phyloP scores from a whole-genome alignment of 2,113 vertebrate genomes.

The Esox niger region DNA sequence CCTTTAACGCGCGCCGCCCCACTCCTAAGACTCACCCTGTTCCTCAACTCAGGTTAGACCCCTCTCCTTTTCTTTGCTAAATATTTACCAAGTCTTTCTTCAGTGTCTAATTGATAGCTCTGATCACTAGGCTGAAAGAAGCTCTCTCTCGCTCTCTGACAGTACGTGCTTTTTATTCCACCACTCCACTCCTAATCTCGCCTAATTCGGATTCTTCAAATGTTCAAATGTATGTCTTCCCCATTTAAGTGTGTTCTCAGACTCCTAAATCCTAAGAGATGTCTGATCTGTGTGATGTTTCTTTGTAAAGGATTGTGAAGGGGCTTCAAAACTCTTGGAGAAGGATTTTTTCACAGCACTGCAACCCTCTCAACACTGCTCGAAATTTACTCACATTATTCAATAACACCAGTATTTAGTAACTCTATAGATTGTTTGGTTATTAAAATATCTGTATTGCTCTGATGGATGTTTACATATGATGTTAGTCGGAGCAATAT shows the following conservation, averaged over 20 bases:
- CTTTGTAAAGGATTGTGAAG: background rate
- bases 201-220: slow-evolving; percentile 51
- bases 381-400: background rate
- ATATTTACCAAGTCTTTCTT: slow-evolving; percentile 67
- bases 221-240: slow-evolving; percentile 31
- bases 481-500: slow-evolving; percentile 41
- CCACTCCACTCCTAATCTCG: slow-evolving; percentile 36
- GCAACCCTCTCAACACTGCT: background rate
- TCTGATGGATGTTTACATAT: slow-evolving; percentile 7
- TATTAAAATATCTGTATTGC: background rate
- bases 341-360: background rate
- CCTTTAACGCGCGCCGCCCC: slow-evolving; percentile 60
- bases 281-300: slow-evolving; percentile 2
- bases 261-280: slow-evolving; percentile 21
- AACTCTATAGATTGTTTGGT: background rate
- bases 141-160: slow-evolving; percentile 28
- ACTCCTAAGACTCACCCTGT: slow-evolving; percentile 53
- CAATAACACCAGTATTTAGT: background rate
- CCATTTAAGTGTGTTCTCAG: slow-evolving; percentile 35
- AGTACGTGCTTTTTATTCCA: slow-evolving; percentile 38
- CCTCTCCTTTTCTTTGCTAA: slow-evolving; percentile 37
- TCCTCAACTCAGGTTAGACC: slow-evolving; percentile 50
- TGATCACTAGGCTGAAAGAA: slow-evolving; percentile 58
- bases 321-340: background rate
- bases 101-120: slow-evolving; percentile 66